These are phyloP conservation scores for Lepidonotus clava DNA, from an alignment of 2,888 invertebrate species.

Conservation along the genomic window DNA sequence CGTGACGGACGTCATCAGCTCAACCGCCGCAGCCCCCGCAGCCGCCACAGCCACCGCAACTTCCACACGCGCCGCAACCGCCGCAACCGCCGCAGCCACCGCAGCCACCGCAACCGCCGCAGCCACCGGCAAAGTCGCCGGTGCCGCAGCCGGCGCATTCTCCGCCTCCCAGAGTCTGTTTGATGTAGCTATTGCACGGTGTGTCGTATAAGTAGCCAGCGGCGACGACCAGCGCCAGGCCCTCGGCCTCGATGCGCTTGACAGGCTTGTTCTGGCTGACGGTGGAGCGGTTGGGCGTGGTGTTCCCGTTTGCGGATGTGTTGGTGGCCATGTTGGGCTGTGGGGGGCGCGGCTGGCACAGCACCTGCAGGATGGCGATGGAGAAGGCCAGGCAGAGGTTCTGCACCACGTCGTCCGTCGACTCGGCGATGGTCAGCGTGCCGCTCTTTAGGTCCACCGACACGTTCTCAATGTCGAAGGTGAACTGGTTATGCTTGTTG, in stretches of 20 bases:
- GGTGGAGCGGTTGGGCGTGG: background rate
- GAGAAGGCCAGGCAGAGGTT: slow-evolving; percentile 81
- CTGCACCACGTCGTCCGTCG: slow-evolving; percentile 79
- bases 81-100: slow-evolving; percentile 67
- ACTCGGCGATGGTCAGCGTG: slow-evolving; percentile 69
- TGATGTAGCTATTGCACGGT: slow-evolving; percentile 77
- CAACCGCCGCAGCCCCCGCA: slow-evolving; percentile 67
- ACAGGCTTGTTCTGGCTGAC: slow-evolving; percentile 65
- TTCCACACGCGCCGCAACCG: slow-evolving; percentile 66
- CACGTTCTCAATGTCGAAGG: slow-evolving; percentile 60
- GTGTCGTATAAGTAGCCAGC: slow-evolving; percentile 80
- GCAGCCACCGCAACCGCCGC: slow-evolving; percentile 66
- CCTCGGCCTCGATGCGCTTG: slow-evolving; percentile 71
- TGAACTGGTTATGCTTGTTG: slow-evolving; percentile 56
- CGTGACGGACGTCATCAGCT: background rate
- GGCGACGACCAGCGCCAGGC: slow-evolving; percentile 79
- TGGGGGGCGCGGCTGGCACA: slow-evolving; percentile 81
- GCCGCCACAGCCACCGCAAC: slow-evolving; percentile 66
- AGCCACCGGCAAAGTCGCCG: slow-evolving; percentile 61
- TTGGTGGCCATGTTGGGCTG: slow-evolving; percentile 67
- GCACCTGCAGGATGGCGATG: slow-evolving; percentile 81
- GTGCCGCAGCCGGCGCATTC: slow-evolving; percentile 70
- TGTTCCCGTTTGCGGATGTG: background rate
- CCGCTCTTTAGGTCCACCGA: slow-evolving; percentile 74
- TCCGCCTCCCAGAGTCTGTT: slow-evolving; percentile 59